These are phyloP conservation scores for Anomalospiza imberbis DNA, from an alignment of 2,797 vertebrate species.

Conservation along the genomic window DNA sequence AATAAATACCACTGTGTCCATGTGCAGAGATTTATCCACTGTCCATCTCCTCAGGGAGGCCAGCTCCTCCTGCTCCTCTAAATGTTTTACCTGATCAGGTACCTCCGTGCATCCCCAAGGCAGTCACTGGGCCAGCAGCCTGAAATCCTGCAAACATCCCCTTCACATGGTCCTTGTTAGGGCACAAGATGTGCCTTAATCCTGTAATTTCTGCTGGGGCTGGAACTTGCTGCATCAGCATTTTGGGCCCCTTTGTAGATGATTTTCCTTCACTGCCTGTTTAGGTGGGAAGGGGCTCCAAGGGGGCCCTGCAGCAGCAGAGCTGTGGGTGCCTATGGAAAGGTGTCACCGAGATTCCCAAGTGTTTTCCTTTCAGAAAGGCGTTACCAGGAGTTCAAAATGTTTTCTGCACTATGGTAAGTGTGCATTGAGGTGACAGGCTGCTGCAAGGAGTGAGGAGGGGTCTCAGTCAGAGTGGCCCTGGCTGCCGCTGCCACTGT, in stretches of 20 bases:
- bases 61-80: neutral
- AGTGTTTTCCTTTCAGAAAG: neutral
- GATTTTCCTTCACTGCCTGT: neutral
- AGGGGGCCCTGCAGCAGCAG: neutral
- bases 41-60: neutral
- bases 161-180: slow-evolving; percentile 14
- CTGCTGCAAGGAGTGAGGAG: neutral
- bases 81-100: slow-evolving; percentile 41
- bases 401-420: accelerated
- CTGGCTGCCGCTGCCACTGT: accelerated
- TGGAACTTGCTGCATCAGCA: slow-evolving; percentile 27
- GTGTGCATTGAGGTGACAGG: neutral
- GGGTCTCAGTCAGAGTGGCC: neutral
- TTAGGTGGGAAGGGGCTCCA: neutral
- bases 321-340: neutral
- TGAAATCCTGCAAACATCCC: slow-evolving; percentile 10
- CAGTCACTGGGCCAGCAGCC: neutral
- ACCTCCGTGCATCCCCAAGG: neutral
- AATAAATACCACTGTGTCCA: neutral
- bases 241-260: neutral
- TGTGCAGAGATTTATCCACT: neutral
- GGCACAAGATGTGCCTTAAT: slow-evolving; percentile 22
- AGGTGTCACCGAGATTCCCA: neutral
- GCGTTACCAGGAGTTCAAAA: neutral
- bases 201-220: neutral